Conservation (phyloP, 2,888 invertebrate species). For the Allophyes oxyacanthae region DNA sequence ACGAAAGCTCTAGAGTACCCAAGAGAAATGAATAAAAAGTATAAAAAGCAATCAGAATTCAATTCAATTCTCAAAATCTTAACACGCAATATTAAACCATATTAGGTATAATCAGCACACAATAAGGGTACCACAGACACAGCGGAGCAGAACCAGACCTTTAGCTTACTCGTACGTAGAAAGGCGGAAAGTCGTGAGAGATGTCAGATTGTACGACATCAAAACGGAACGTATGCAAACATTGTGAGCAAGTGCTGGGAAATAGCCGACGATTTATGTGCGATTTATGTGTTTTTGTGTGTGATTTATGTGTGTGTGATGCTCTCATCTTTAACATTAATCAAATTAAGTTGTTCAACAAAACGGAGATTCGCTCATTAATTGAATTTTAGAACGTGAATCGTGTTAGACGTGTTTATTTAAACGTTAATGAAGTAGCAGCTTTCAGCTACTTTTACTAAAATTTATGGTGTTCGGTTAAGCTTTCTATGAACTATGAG, state of each 20-base stretch:
- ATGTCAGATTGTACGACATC: slow-evolving; percentile 74
- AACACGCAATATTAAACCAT: slow-evolving; percentile 5
- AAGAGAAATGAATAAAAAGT: not conserved
- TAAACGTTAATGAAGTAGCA: not conserved
- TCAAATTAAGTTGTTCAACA: slow-evolving; percentile 10
- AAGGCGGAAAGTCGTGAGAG: slow-evolving; percentile 82
- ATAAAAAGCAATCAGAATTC: not conserved
- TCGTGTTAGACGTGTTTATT: slow-evolving; percentile 9
- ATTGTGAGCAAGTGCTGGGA: slow-evolving; percentile 57
- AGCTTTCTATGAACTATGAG: too few relatives aligned
- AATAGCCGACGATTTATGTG: slow-evolving; percentile 42
- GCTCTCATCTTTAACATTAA: slow-evolving; percentile 26
- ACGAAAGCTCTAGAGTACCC: too few relatives aligned
- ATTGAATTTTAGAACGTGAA: slow-evolving; percentile 24
- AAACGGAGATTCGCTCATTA: slow-evolving; percentile 2
- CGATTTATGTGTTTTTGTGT: slow-evolving; percentile 38
- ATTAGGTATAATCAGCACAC: slow-evolving; percentile 17
- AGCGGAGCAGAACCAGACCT: slow-evolving; percentile 14
- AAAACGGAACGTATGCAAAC: slow-evolving; percentile 64
- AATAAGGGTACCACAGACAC: slow-evolving; percentile 19
- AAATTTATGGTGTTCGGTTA: too few relatives aligned
- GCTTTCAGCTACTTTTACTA: not conserved
- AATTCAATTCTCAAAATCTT: not conserved
- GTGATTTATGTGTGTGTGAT: slow-evolving; percentile 33
- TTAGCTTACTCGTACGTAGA: slow-evolving; percentile 60